Percentiles rank a stretch among this genome's conserved stretches.
Evolutionary conservation across 2,797 vertebrate species (phyloP).

Genomic region (Hydrolagus colliei): DNA sequence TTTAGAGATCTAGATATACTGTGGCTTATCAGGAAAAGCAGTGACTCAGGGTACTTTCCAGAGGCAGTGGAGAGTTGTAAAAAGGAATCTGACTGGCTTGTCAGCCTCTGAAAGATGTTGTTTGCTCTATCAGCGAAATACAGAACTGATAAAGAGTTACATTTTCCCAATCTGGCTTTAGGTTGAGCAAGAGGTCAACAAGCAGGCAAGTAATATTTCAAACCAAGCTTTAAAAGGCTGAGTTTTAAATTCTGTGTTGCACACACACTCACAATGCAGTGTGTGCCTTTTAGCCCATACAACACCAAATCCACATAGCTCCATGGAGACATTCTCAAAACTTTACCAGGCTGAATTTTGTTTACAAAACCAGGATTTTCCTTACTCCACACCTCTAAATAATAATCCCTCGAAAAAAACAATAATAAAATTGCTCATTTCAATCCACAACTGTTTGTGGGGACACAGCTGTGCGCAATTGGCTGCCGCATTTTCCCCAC

Average conservation of each 20-base stretch:
- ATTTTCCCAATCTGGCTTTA: slow-evolving; percentile 33
- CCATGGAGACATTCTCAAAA: not conserved
- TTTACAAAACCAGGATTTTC: too few relatives aligned
- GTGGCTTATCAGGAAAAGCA: slow-evolving; percentile 41
- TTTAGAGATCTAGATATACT: slow-evolving; percentile 51
- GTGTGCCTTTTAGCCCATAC: not conserved
- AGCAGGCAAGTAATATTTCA: not conserved
- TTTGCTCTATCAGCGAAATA: slow-evolving; percentile 62
- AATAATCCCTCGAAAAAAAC: too few relatives aligned
- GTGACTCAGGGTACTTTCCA: slow-evolving; percentile 71
- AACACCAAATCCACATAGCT: not conserved
- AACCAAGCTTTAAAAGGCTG: not conserved
- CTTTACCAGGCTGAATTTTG: not conserved
- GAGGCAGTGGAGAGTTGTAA: slow-evolving; percentile 66
- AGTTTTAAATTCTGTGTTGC: not conserved
- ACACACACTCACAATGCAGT: not conserved
- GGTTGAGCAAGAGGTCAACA: slow-evolving; percentile 22
- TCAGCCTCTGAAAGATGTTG: slow-evolving; percentile 62
- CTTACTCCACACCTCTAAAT: too few relatives aligned
- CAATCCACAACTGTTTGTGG: too few relatives aligned
- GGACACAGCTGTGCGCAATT: too few relatives aligned
- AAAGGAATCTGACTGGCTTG: slow-evolving; percentile 66
- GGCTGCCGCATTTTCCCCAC: too few relatives aligned
- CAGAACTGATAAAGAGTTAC: slow-evolving; percentile 70
- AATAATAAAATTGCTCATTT: too few relatives aligned